phyloP scores from a whole-genome alignment of 1,140 invertebrate genomes.

The Brachionus rotundiformis region DNA sequence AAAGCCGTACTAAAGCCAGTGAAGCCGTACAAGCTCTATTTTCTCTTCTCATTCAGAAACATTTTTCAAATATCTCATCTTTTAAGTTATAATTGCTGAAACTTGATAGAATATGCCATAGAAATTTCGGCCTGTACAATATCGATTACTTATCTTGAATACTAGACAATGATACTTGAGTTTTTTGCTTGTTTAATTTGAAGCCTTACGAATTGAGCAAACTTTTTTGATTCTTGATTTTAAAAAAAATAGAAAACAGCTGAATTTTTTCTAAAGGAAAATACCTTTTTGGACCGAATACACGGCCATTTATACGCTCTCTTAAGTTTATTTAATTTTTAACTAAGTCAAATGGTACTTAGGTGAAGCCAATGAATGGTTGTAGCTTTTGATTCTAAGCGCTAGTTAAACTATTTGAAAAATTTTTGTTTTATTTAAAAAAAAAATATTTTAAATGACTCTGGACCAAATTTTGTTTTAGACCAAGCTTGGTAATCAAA shows the following conservation, averaged over 20 bases:
- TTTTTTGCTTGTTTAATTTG: constrained; percentile 26
- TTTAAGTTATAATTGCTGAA: constrained; percentile 36
- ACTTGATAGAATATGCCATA: constrained; percentile 30
- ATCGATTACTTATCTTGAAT: constrained; percentile 45
- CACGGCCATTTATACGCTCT: not conserved
- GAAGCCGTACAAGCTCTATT: not conserved
- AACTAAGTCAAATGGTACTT: constrained; percentile 13
- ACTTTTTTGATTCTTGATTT: not conserved
- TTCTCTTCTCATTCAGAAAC: not conserved
- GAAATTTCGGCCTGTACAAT: not conserved
- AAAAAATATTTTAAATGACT: not conserved
- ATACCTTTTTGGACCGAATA: not conserved
- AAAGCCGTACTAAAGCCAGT: not conserved
- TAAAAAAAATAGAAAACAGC: not conserved
- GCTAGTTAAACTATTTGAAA: not conserved
- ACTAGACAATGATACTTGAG: constrained; percentile 40
- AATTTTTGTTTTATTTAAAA: not conserved
- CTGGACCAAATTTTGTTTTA: not conserved
- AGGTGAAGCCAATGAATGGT: not conserved
- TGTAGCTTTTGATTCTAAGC: not conserved
- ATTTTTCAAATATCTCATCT: constrained; percentile 31
- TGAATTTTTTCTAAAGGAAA: not conserved
- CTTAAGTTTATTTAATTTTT: not conserved
- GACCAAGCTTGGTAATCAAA: not conserved
- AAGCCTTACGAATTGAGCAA: not conserved